Conservation (phyloP, 2,113 vertebrate species). For the Corapipo altera region DNA sequence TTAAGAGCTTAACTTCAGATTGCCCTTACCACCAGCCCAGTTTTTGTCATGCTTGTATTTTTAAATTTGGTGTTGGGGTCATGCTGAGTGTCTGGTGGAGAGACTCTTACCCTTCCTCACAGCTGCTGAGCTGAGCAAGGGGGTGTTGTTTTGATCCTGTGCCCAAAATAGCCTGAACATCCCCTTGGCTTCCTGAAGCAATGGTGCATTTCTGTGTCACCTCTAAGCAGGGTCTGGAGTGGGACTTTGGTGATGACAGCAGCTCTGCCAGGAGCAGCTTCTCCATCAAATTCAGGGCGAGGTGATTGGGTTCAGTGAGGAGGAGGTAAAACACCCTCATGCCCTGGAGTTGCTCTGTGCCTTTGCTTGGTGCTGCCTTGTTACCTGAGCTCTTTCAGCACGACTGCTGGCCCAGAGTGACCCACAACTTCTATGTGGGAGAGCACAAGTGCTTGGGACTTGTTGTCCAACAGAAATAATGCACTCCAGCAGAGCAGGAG, state of each 20-base stretch:
- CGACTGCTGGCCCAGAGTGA: neutral
- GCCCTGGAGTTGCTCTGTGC: neutral
- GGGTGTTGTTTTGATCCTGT: accelerated
- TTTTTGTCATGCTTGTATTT: neutral
- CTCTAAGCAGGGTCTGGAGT: neutral
- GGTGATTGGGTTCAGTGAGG: neutral
- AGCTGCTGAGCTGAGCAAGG: neutral
- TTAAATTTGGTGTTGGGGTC: neutral
- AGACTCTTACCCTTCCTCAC: neutral
- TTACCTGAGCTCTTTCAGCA: neutral
- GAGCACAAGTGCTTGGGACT: neutral
- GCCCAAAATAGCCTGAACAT: neutral
- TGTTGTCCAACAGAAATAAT: neutral
- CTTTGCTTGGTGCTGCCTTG: neutral
- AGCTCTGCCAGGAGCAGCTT: neutral
- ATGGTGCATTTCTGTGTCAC: accelerated
- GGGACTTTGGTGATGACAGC: neutral
- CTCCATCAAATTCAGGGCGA: neutral
- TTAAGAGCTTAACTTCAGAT: neutral
- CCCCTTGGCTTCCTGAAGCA: accelerated
- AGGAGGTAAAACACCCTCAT: neutral
- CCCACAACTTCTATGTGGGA: neutral
- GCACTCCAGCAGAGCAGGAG: neutral
- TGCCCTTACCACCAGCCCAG: neutral
- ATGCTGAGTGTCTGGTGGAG: neutral